Evolutionary conservation across 2,888 invertebrate species (phyloP), one percentile per base, ranked within the genome.

Genomic region (Axea sp.): DNA sequence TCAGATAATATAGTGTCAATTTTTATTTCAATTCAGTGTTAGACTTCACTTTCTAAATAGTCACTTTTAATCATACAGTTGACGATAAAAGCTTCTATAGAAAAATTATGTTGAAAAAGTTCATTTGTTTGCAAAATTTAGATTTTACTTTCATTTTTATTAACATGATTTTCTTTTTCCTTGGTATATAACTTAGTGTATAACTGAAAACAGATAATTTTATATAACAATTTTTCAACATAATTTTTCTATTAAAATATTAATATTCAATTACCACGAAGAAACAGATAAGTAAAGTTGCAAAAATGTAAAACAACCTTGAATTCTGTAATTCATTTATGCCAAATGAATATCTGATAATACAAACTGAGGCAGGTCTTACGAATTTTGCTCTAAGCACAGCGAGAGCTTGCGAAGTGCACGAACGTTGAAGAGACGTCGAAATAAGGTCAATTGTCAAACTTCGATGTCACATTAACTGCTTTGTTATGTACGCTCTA

Each of bases 11-110:
- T 30, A 35, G 45, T 17, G 30, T 45, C 30, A n/a, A 47, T 43
- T 45, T 60, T 57, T 15, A 17, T 33, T 47, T 47, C n/a, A 11
- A 43, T 64, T 64, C n/a, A 53, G 53, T 62, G 49, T 62, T 62
- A 62, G 49, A 51, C 12, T 62, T 6, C 35, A 49, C 31, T 24
- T 62, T 62, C 41, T 41, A 12, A 62, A 33, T 43, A 41, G 35
- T n/a, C 30, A 33, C 8, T 53, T 53, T 1, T 31, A 30, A 62
- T 39, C 39, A n/a, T 60, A 47, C 30, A n/a, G 5, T 26, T 24
- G 8, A 15, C 7, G 7, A 19, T 19, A 19, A 33, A 15, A 2
- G 15, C 5, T 31, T 4, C 5, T 8, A 1, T 33, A 15, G 33
- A 8, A 24, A 35, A 15, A 35, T 15, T 17, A 15, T 17, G 0